Base-by-base conservation (phyloP, 2,797 vertebrate species). In the Cephalopachus bancanus region DNA sequence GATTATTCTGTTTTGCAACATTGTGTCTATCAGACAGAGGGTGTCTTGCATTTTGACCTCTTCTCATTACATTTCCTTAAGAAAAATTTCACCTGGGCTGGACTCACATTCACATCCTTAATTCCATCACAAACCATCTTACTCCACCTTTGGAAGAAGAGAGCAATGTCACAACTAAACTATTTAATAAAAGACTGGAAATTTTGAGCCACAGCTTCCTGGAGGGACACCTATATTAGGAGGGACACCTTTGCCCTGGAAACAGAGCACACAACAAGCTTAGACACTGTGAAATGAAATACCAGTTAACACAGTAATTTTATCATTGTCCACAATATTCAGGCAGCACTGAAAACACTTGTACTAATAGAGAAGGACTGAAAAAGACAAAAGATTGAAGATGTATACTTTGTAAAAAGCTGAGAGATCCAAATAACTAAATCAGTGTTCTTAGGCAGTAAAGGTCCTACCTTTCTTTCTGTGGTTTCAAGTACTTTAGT, bases 241-340 rank as follows among this genome's bases (percentile, higher is more conserved):
- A 37, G 26, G 28, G 15, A 55, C 76, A 53, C 6, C 30, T 59
- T 10, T 71, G 30, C 62, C 62, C 30, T 67, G 26, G 80, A 91
- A 91, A n/a, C 11, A 33, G n/a, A 33, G 30, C 1, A 57, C 37
- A 86, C 0, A 33, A 88, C 0, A 4, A 76, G 74, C 3, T 0
- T 8, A 89, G 96, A 90, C 91, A 96, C 72, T 67, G 95, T 93
- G 95, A 98, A 87, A 20, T 83, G 93, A 98, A 89, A n/a, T 76
- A 78, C 10, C 57, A 49, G 67, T 30, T 65, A 89, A 78, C 16
- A 75, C 60, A 62, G 37, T 15, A 92, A 94, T 28, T 0, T n/a
- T 74, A 15, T 49, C 19, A 67, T 69, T 37, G 15, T 24, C 89
- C 91, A 84, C 62, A 75, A 89, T 60, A 88, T 57, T 16, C 22